Evolutionary conservation across 2,888 invertebrate species (phyloP).

Genomic region (Lepidocyrtinus sp.): DNA sequence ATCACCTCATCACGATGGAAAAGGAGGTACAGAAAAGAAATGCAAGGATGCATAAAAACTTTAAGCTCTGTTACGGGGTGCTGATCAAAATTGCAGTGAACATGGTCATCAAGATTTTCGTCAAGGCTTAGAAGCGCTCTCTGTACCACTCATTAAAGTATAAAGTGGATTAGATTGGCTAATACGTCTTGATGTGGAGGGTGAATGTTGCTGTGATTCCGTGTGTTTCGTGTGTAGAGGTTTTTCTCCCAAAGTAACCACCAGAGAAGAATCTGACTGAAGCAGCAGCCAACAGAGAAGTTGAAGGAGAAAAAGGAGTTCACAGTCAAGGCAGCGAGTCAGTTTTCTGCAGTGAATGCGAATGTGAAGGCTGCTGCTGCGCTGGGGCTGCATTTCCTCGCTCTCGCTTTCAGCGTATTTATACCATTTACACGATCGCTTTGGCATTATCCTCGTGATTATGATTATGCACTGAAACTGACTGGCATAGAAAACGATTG

Average conservation of each 20-base stretch:
- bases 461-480: neutral
- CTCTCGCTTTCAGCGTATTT: too few relatives aligned
- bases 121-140: slow-evolving; percentile 37
- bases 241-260: too few relatives aligned
- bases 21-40: slow-evolving; percentile 20
- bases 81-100: slow-evolving; percentile 55
- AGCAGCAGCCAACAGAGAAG: too few relatives aligned
- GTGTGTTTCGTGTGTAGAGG: too few relatives aligned
- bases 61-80: slow-evolving; percentile 51
- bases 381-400: neutral
- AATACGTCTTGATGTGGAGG: neutral
- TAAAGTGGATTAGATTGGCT: neutral
- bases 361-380: slow-evolving; percentile 54
- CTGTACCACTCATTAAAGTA: slow-evolving; percentile 8
- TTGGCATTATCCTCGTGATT: neutral
- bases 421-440: neutral
- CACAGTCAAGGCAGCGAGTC: slow-evolving; percentile 52
- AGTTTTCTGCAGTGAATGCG: slow-evolving; percentile 44
- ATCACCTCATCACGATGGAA: neutral
- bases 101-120: slow-evolving; percentile 27
- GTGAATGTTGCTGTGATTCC: slow-evolving; percentile 5
- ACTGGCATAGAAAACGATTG: neutral
- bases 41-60: slow-evolving; percentile 41
- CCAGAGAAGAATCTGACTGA: too few relatives aligned
- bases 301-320: slow-evolving; percentile 48